These are phyloP conservation scores for Drosophila punjabiensis DNA, from an alignment of 1,140 invertebrate species.

Conservation along the genomic window DNA sequence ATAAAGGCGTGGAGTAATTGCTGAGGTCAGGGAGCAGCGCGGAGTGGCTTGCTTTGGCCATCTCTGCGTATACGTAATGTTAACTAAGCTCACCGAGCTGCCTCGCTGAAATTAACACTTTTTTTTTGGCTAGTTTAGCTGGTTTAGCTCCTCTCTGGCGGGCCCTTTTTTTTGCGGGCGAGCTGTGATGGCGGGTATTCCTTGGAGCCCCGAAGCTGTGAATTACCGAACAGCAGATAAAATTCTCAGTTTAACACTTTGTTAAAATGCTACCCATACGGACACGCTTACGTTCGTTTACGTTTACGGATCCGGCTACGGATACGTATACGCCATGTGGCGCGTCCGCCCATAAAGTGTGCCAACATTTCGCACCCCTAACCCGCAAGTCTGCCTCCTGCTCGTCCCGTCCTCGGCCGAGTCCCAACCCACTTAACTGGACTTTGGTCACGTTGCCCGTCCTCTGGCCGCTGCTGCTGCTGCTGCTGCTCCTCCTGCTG, in stretches of 20 bases:
- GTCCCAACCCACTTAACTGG: slow-evolving; percentile 44
- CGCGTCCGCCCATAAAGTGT: slow-evolving; percentile 70
- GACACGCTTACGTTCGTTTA: slow-evolving; percentile 44
- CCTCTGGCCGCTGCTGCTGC: slow-evolving; percentile 12
- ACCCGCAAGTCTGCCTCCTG: background rate
- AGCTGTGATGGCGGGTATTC: slow-evolving; percentile 57
- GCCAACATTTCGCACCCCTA: slow-evolving; percentile 56
- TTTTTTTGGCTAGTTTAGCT: slow-evolving; percentile 56
- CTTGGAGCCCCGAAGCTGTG: slow-evolving; percentile 66
- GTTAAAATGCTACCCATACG: slow-evolving; percentile 76
- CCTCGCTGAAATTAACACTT: slow-evolving; percentile 75
- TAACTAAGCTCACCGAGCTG: slow-evolving; percentile 71
- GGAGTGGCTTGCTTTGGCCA: slow-evolving; percentile 16
- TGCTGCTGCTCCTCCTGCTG: slow-evolving; percentile 4
- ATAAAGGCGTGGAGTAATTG: slow-evolving; percentile 84
- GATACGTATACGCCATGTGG: slow-evolving; percentile 57
- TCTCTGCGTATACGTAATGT: slow-evolving; percentile 63
- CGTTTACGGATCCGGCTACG: slow-evolving; percentile 47
- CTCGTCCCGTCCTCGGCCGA: background rate
- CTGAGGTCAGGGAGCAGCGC: slow-evolving; percentile 72
- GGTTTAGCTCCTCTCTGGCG: slow-evolving; percentile 5
- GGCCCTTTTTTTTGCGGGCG: slow-evolving; percentile 24
- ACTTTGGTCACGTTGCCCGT: slow-evolving; percentile 49
- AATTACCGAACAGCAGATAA: slow-evolving; percentile 81
- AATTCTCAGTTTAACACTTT: slow-evolving; percentile 84